Evolutionary conservation across 37 sponge, comb jelly and placozoan genomes (phyloP).

Genomic region (Haliclona indistincta): DNA sequence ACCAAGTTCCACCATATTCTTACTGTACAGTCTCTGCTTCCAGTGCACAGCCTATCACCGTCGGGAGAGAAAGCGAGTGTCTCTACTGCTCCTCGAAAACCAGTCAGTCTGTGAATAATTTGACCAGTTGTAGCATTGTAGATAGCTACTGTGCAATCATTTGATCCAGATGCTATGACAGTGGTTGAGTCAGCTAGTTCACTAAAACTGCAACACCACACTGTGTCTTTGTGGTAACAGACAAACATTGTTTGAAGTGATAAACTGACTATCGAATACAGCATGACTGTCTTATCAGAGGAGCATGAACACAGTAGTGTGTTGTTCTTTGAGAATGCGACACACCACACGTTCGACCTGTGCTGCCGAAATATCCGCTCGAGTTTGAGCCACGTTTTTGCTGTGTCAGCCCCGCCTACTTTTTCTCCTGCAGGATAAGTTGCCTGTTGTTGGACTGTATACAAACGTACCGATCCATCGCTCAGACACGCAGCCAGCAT

Average conservation of each 20-base stretch:
- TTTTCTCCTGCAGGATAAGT: too few species aligned
- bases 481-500: constrained; percentile 16
- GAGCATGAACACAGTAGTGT: constrained; percentile 19
- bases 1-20: background rate
- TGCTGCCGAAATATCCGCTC: constrained; percentile 4
- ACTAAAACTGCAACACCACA: constrained; percentile 29
- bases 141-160: constrained; percentile 29
- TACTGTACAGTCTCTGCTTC: background rate
- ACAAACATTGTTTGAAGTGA: background rate
- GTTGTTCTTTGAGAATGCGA: constrained; percentile 3
- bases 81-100: constrained; percentile 1
- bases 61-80: constrained; percentile 2
- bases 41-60: constrained; percentile 15
- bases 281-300: constrained; percentile 18
- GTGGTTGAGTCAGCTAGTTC: background rate
- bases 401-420: background rate
- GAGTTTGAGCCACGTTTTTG: background rate
- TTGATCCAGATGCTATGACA: constrained; percentile 14
- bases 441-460: background rate
- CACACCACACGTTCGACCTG: constrained; percentile 21
- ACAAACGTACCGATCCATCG: constrained; percentile 7
- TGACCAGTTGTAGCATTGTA: constrained; percentile 8
- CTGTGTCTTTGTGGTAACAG: constrained; percentile 11
- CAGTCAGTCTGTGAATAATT: constrained; percentile 9
- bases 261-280: background rate